Base-by-base conservation (phyloP, 1,140 invertebrate genomes). In the Caenorhabditis brenneri region DNA sequence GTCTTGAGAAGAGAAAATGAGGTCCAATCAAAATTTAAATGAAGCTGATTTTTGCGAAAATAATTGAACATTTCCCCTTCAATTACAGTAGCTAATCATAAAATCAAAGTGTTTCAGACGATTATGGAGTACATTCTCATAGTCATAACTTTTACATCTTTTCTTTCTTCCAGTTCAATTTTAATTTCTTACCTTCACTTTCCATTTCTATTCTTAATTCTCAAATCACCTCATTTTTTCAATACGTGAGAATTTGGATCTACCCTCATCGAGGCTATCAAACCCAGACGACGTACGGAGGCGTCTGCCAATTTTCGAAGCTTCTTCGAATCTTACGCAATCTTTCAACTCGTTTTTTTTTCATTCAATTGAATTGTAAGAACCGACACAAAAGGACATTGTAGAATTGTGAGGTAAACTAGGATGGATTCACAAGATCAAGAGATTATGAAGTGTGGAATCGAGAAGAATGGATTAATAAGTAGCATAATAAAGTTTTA, bases 311-410 rank as follows among this genome's bases (percentile, higher is more conserved):
- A 27, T 55, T 42, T 42, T 36, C 58, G 15, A 65, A 65, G 58
- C 29, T 36, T n/a, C n/a, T n/a, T 65, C 29, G 31, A 65, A 65
- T 36, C 58, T 65, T 65, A 65, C 58, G 58, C 58, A 65, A 65
- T 33, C 53, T 29, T 29, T 24, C 53, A 58, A 65, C 58, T 65
- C 58, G 58, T 65, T 65, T 65, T 60, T 65, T 65, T 58, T 15
- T 24, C 15, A 51, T 51, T 19, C 12, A 51, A 51, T 51, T n/a
- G 7, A 33, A 15, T 33, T 33, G 58, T 55, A 1, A 9, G 19
- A 65, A 16, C 12, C 7, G 58, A 65, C 58, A 65, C 29, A 65
- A 16, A 65, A 65, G 29, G 31, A 65, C 33, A 33, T 6, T 3
- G 36, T 33, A 36, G 16, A 65, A n/a, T 19, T 27, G 58, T 27